A percentile compares a stretch with the other conserved stretches of the same genome.
Evolutionary conservation across 2,797 vertebrate species (phyloP).

Genomic region (Muraenolepis orangiensis): DNA sequence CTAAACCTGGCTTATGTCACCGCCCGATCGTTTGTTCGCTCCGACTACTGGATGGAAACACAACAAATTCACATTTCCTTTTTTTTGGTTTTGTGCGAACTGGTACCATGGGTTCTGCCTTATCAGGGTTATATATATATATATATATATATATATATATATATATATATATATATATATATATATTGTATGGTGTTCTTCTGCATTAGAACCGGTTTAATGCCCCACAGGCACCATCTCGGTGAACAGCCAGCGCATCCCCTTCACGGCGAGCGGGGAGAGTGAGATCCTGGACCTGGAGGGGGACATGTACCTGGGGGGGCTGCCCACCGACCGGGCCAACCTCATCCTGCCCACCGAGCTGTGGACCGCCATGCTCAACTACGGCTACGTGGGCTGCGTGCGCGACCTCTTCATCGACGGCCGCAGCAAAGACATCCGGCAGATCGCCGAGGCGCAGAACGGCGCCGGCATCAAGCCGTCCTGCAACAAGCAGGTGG

Average conservation of each 20-base stretch:
- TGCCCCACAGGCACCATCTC: conserved; percentile 99
- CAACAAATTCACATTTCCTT: too few species aligned
- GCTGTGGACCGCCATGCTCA: conserved; percentile 98
- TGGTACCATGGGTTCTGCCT: too few species aligned
- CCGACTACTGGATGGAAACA: too few species aligned
- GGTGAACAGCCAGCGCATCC: conserved; percentile 94
- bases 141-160: too few species aligned
- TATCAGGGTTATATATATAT: too few species aligned
- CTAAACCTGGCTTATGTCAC: too few species aligned
- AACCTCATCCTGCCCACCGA: conserved; percentile 95
- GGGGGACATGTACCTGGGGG: conserved; percentile 96
- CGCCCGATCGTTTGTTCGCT: too few species aligned
- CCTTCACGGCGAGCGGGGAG: conserved; percentile 96
- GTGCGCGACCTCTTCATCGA: conserved; percentile 97
- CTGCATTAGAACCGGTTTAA: too few species aligned
- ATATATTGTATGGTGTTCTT: too few species aligned
- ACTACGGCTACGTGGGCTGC: conserved; percentile 96
- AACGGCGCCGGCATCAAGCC: conserved; percentile 95
- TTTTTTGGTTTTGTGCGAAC: too few species aligned
- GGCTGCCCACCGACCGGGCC: conserved; percentile 87
- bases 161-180: too few species aligned
- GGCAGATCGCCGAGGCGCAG: conserved; percentile 92
- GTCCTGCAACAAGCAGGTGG: conserved; percentile 84
- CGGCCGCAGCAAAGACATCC: conserved; percentile 95
- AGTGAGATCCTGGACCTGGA: conserved; percentile 97